phyloP scores from a whole-genome alignment of 2,888 invertebrate genomes.

The Pyrocoelia pectoralis region DNA sequence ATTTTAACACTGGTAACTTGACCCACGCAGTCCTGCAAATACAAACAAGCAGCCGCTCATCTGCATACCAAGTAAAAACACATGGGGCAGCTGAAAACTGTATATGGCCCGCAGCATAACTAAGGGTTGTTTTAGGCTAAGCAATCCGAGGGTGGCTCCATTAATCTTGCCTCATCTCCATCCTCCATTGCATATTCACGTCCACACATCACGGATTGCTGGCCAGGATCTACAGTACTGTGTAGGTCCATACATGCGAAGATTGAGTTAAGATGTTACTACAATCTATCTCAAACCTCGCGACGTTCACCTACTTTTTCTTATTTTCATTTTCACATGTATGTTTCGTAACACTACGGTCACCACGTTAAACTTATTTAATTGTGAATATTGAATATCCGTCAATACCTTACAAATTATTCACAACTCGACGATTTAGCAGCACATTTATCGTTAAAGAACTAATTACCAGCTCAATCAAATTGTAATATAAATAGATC shows the following conservation, averaged over 20 bases:
- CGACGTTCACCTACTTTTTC: not conserved
- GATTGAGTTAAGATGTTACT: constrained; percentile 52
- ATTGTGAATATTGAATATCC: too few species aligned
- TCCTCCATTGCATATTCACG: constrained; percentile 62
- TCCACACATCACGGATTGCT: constrained; percentile 61
- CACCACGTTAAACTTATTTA: not conserved
- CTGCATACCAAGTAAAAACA: constrained; percentile 43
- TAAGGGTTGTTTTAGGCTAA: constrained; percentile 59
- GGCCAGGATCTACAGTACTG: constrained; percentile 42
- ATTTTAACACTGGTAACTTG: constrained; percentile 43
- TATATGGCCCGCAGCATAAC: constrained; percentile 53
- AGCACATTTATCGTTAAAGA: too few species aligned
- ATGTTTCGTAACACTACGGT: too few species aligned
- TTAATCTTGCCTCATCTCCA: constrained; percentile 61
- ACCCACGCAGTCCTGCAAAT: constrained; percentile 43
- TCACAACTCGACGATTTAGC: too few species aligned
- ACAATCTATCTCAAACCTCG: constrained; percentile 27
- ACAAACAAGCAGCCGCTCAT: constrained; percentile 42
- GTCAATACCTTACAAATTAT: too few species aligned
- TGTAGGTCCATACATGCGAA: constrained; percentile 54
- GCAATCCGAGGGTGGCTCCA: constrained; percentile 57
- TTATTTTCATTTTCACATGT: not conserved
- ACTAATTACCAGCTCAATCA: too few species aligned
- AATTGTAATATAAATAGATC: too few species aligned
- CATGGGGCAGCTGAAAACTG: constrained; percentile 38